These are phyloP conservation scores for Chrysolina haemoptera DNA, from an alignment of 2,888 invertebrate species.

Conservation along the genomic window DNA sequence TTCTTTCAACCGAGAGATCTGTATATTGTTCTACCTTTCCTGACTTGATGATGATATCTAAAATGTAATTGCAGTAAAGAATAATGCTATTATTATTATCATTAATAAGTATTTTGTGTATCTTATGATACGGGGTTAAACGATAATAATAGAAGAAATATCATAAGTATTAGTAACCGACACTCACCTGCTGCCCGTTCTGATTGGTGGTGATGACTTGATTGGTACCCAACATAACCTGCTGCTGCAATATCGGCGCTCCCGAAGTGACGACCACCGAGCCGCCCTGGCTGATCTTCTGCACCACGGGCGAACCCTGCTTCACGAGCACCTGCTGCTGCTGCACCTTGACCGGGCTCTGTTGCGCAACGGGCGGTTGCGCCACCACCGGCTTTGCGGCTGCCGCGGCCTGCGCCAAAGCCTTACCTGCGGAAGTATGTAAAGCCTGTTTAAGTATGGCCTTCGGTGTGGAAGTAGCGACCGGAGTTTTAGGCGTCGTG, in stretches of 20 bases:
- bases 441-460: constrained; percentile 59
- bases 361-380: constrained; percentile 53
- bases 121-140: not conserved
- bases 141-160: not conserved
- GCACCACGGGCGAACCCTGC: constrained; percentile 65
- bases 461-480: constrained; percentile 61
- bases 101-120: too few relatives aligned
- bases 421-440: constrained; percentile 60
- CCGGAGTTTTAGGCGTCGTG: constrained; percentile 66
- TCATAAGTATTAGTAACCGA: not conserved
- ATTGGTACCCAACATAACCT: constrained; percentile 66
- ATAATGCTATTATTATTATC: too few relatives aligned
- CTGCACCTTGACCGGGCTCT: constrained; percentile 61
- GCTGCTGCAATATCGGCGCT: constrained; percentile 66
- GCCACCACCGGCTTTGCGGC: constrained; percentile 44
- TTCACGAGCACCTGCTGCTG: constrained; percentile 64
- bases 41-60: too few relatives aligned
- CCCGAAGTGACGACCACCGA: constrained; percentile 66
- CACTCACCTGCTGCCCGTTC: constrained; percentile 69
- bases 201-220: constrained; percentile 65
- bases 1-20: too few relatives aligned
- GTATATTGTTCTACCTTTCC: too few relatives aligned
- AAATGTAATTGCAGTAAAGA: too few relatives aligned
- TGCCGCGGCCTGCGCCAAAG: constrained; percentile 26
- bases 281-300: constrained; percentile 65